Conservation (phyloP, 2,888 invertebrate genomes). For the Acleris literana region DNA sequence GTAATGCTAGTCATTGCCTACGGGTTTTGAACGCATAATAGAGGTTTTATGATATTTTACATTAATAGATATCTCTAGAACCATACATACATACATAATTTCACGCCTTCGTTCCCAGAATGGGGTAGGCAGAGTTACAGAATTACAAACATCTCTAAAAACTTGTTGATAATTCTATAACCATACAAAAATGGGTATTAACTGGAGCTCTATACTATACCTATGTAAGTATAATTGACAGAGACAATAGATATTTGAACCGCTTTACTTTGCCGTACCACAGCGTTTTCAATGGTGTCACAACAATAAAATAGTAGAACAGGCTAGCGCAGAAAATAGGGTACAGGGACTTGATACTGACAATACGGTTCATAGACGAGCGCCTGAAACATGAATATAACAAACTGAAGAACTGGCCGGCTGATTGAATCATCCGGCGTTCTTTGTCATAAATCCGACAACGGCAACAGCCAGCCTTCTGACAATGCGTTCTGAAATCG, state of each 20-base stretch:
- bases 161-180: too few species aligned
- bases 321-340: slow-evolving; percentile 46
- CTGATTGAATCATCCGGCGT: slow-evolving; percentile 83
- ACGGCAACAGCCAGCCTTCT: slow-evolving; percentile 79
- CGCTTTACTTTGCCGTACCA: neutral
- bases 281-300: slow-evolving; percentile 7
- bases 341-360: slow-evolving; percentile 67
- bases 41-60: too few species aligned
- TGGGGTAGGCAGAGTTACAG: too few species aligned
- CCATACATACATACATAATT: too few species aligned
- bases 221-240: neutral
- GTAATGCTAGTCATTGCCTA: too few species aligned
- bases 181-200: too few species aligned
- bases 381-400: slow-evolving; percentile 78
- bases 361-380: slow-evolving; percentile 72
- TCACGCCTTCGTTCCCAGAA: too few species aligned
- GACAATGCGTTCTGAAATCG: slow-evolving; percentile 83
- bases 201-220: too few species aligned
- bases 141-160: too few species aligned
- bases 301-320: slow-evolving; percentile 33
- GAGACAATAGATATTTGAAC: neutral
- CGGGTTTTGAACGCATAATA: too few species aligned
- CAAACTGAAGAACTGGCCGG: slow-evolving; percentile 77
- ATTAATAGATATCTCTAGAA: too few species aligned
- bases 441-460: slow-evolving; percentile 84